These are phyloP conservation scores for Geococcyx californianus DNA, from an alignment of 2,113 vertebrate species.

Conservation along the genomic window DNA sequence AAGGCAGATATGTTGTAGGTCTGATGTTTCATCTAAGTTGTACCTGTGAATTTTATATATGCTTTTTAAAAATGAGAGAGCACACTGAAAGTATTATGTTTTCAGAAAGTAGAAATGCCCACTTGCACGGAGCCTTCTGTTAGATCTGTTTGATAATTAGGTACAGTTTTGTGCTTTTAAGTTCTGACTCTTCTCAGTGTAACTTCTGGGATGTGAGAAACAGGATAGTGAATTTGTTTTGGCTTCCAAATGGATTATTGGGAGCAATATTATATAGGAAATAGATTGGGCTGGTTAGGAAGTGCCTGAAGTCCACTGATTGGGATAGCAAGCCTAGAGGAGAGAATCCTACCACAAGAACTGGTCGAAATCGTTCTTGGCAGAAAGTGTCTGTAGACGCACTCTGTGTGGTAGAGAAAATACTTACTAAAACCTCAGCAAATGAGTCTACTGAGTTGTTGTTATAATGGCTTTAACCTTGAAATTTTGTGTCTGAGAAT, in stretches of 20 bases:
- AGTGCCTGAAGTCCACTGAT: accelerated
- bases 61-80: background rate
- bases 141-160: background rate
- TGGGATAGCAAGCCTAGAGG: background rate
- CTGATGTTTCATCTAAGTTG: background rate
- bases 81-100: background rate
- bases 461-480: conserved; percentile 33
- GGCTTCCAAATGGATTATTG: background rate
- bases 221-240: background rate
- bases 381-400: background rate
- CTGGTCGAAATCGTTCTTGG: background rate
- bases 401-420: background rate
- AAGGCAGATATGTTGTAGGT: background rate
- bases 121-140: background rate
- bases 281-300: background rate
- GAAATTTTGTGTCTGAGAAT: conserved; percentile 12
- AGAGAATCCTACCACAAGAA: background rate
- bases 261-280: background rate
- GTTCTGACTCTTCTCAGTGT: background rate
- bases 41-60: background rate
- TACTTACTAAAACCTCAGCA: background rate
- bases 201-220: background rate
- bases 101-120: background rate
- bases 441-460: background rate
- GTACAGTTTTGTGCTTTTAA: background rate